A percentile compares a stretch with the other conserved stretches of the same genome.
phyloP scores from a whole-genome alignment of 2,113 vertebrate genomes.

The Pomatorhinus ruficollis region DNA sequence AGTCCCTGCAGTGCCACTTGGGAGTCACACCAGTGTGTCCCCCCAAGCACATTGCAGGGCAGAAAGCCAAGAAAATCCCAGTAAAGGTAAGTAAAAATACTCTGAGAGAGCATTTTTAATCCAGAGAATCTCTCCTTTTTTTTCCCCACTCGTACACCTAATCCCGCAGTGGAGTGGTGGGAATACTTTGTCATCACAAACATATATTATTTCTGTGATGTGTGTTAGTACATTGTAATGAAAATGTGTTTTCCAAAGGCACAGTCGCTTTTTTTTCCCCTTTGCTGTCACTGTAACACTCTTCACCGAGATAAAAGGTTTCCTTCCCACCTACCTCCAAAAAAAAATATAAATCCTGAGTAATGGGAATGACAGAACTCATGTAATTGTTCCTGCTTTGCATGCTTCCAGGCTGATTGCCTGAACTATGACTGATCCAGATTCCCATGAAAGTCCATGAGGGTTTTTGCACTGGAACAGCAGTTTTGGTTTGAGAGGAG shows the following conservation, averaged over 20 bases:
- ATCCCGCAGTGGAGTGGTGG: not conserved
- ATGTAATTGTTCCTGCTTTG: not conserved
- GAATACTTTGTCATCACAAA: not conserved
- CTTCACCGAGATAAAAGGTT: slow-evolving; percentile 3
- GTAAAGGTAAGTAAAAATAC: not conserved
- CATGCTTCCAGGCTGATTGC: not conserved
- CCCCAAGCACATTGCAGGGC: fast-evolving
- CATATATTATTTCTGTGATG: not conserved
- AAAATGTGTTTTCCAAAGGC: not conserved
- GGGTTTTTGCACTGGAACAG: not conserved
- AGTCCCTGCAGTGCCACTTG: not conserved
- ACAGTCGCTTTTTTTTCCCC: not conserved
- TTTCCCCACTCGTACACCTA: not conserved
- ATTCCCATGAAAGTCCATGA: not conserved
- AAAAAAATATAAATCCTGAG: not conserved
- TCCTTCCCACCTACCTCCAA: not conserved
- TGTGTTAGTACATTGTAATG: not conserved
- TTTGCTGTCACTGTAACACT: not conserved
- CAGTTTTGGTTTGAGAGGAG: not conserved
- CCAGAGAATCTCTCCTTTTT: not conserved
- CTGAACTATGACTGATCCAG: not conserved
- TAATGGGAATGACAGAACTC: not conserved
- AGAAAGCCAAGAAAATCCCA: not conserved
- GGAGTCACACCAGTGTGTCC: not conserved
- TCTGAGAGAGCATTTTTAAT: not conserved